A percentile compares a stretch with the other conserved stretches of the same genome.
Conservation (phyloP, 2,888 invertebrate genomes). For the Sericinus montela region DNA sequence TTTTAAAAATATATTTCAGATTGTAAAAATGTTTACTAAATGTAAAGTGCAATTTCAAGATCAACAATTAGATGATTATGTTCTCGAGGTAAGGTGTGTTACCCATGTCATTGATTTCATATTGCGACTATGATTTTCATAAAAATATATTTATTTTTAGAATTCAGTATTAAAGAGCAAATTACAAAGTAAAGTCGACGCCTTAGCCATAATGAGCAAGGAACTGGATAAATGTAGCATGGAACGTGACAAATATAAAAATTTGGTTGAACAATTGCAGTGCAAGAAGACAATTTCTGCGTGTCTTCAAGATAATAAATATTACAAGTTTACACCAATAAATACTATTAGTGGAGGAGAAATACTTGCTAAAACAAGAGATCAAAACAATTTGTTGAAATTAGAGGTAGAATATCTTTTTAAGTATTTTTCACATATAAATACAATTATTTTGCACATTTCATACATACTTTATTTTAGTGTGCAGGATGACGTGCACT, state of each 20-base stretch:
- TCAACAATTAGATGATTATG: constrained; percentile 66
- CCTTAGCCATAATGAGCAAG: constrained; percentile 86
- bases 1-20: no score
- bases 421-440: no score
- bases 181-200: constrained; percentile 90
- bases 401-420: constrained; percentile 63
- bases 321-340: constrained; percentile 51
- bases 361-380: constrained; percentile 78
- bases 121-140: neutral
- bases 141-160: constrained; percentile 40
- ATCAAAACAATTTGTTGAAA: constrained; percentile 78
- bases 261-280: constrained; percentile 88
- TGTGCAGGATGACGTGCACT: no score
- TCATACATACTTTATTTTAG: no score
- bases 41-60: constrained; percentile 70
- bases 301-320: constrained; percentile 36
- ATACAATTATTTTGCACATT: no score
- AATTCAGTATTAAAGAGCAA: constrained; percentile 84
- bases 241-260: constrained; percentile 89
- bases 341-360: constrained; percentile 76
- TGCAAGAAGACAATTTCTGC: constrained; percentile 48
- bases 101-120: neutral
- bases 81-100: constrained; percentile 52
- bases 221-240: constrained; percentile 88
- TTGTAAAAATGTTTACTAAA: constrained; percentile 53